Evolutionary conservation across 2,888 invertebrate species (phyloP), one percentile per base, ranked within the genome.

Genomic region (Celastrina argiolus): DNA sequence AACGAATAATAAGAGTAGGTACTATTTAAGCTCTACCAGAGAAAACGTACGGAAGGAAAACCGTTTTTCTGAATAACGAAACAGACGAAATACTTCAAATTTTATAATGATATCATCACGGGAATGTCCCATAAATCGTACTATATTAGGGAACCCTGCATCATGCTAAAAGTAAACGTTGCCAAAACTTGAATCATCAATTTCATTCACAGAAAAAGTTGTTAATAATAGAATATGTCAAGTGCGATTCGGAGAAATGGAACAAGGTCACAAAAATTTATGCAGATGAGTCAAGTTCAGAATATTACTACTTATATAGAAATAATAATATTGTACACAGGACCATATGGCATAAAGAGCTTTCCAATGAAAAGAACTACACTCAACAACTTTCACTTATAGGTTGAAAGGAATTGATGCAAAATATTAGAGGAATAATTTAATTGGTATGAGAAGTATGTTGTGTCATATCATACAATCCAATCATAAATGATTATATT

Each of bases 101-200:
- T 22, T 26, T 51, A 1, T 22, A 14, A 51, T 51, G 51, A 51
- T 22, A 22, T 51, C 51, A 26, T 58, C 39, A 39, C 16, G 39
- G 36, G 61, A 61, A 39, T 39, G 36, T 61, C 61, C 39, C 61
- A 22, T 51, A 61, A 59, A 39, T 34, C 39, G 61, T 61, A 39
- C 39, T 61, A 39, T 61, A 36, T 61, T 34, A 58, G 31, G 58
- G 58, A 58, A 16, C 58, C 16, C n/a, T 8, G 31, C 31, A 18
- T 36, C 31, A 36, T 45, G 39, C 31, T 22, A 18, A 51, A 41
- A 31, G 12, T 42, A 64, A 63, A 67, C 73, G 74, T 73, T 76
- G 85, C 86, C 87, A 87, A 88, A 77, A 67, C 74, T 74, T 87
- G 83, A 87, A 75, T 85, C 85, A 86, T 79, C 75, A 76, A 78